phyloP scores from a whole-genome alignment of 1,140 invertebrate species.

The Drosophila aff. region DNA sequence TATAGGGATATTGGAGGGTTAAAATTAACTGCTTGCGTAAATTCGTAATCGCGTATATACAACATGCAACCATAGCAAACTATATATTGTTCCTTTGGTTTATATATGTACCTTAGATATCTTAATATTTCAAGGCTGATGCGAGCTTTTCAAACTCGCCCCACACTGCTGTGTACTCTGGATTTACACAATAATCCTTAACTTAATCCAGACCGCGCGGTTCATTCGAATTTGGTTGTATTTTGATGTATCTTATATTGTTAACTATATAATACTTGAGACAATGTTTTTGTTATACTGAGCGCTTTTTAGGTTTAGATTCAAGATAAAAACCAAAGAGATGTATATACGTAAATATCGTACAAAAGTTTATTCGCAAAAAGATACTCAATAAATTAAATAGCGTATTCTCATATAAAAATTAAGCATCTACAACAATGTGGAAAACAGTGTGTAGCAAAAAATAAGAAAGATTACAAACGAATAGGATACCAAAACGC shows the following conservation, averaged over 20 bases:
- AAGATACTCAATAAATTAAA: slow-evolving; percentile 27
- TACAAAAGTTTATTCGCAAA: slow-evolving; percentile 46
- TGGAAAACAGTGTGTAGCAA: background rate
- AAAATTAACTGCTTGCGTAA: slow-evolving; percentile 45
- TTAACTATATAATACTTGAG: slow-evolving; percentile 47
- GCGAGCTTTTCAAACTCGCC: slow-evolving; percentile 20
- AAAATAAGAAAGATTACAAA: slow-evolving; percentile 27
- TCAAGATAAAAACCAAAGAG: slow-evolving; percentile 9
- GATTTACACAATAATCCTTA: background rate
- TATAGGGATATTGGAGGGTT: too few species aligned
- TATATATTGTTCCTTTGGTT: slow-evolving; percentile 28
- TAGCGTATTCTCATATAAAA: slow-evolving; percentile 7
- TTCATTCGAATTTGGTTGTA: slow-evolving; percentile 3
- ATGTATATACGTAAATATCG: slow-evolving; percentile 27
- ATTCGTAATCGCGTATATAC: slow-evolving; percentile 48
- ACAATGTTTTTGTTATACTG: slow-evolving; percentile 8
- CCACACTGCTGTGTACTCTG: slow-evolving; percentile 25
- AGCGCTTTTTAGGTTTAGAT: background rate
- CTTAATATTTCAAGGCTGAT: slow-evolving; percentile 41
- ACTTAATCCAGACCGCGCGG: background rate
- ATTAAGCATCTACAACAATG: background rate
- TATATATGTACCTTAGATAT: slow-evolving; percentile 16
- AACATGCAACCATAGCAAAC: slow-evolving; percentile 21
- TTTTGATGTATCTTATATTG: slow-evolving; percentile 14
- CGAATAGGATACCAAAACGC: slow-evolving; percentile 52